Percentiles rank a stretch among this genome's conserved stretches.
phyloP scores from a whole-genome alignment of 2,113 vertebrate species.

The Dendrocopos noguchii region DNA sequence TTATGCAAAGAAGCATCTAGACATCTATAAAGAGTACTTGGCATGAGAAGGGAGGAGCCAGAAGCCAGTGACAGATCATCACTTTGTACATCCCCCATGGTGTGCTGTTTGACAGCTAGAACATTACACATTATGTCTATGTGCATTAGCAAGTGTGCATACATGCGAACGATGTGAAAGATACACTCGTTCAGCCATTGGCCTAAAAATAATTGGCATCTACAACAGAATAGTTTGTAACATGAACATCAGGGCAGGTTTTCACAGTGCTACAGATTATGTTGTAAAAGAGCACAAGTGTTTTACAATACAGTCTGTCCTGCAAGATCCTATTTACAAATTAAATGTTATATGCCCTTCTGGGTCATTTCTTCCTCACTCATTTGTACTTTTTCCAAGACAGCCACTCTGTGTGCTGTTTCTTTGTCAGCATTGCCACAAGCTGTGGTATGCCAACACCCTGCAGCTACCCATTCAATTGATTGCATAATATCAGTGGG shows the following conservation, averaged over 20 bases:
- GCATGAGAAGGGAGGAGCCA: background rate
- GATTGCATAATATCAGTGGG: conserved; percentile 17
- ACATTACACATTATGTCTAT: background rate
- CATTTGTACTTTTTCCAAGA: conserved; percentile 27
- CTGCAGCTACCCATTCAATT: conserved; percentile 33
- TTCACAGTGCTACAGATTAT: background rate
- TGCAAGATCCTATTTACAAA: conserved; percentile 13
- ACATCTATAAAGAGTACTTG: background rate
- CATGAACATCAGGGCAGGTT: background rate
- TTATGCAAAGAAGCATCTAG: background rate
- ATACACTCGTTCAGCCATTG: background rate
- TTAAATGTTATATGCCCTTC: conserved; percentile 29
- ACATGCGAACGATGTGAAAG: background rate
- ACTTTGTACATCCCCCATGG: background rate
- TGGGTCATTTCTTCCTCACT: conserved; percentile 37
- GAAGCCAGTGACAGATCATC: background rate
- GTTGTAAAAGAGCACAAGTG: background rate
- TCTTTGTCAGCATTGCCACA: conserved; percentile 28
- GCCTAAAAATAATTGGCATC: background rate
- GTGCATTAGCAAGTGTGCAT: background rate
- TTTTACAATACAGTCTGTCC: background rate
- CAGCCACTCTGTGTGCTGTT: background rate
- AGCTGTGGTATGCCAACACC: conserved; percentile 41
- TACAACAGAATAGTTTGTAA: background rate
- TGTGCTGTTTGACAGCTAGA: background rate